Base-by-base conservation (phyloP, 2,888 invertebrate genomes). In the Cosmopolites sordidus region DNA sequence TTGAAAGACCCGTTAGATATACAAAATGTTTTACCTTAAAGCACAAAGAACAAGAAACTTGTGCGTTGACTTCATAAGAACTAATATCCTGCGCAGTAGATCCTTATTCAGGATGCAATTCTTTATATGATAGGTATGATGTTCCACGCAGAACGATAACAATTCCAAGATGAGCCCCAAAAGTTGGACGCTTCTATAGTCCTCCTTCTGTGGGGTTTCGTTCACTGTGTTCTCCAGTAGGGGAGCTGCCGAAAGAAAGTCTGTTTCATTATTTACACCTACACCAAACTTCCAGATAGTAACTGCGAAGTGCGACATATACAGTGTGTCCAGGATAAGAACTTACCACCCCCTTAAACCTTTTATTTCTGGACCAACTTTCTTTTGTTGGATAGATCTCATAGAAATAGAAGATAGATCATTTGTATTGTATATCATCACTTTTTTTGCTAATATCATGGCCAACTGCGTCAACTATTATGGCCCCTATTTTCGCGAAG, bases 61-160 rank as follows among this genome's bases (percentile, higher is more conserved):
- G 78, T 98, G 97, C 68, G 88, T 89, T 58, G 96, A 96, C 74
- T 93, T 90, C 91, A 97, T 94, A 62, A 98, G 82, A 66, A 97
- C 92, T 64, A 99, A 81, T 74, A 98, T 93, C 74, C 93, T 86
- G 73, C 93, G 87, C 61, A 99, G 82, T 63, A 99, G 82, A 78
- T 99, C 96, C 79, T 95, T 96, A 78, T 92, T 92, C 69, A 98
- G 83, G 75, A 97, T 90, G 78, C 94, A 97, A 73, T 95, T 95
- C 75, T 97, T 96, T 76, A 98, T 96, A 79, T 98, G 94, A 79
- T 94, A 96, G 54, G 93, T 92, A 78, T 99, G 99, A 79, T 99
- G 98, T 74, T 99, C 98, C 43, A 99, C 95, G 77, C 98, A 99
- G 78, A 98, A 99, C 37, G 96, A 90, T 61, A 99, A 78, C 64